Conservation (phyloP, 2,797 vertebrate genomes). For the Muscicapa comitata region DNA sequence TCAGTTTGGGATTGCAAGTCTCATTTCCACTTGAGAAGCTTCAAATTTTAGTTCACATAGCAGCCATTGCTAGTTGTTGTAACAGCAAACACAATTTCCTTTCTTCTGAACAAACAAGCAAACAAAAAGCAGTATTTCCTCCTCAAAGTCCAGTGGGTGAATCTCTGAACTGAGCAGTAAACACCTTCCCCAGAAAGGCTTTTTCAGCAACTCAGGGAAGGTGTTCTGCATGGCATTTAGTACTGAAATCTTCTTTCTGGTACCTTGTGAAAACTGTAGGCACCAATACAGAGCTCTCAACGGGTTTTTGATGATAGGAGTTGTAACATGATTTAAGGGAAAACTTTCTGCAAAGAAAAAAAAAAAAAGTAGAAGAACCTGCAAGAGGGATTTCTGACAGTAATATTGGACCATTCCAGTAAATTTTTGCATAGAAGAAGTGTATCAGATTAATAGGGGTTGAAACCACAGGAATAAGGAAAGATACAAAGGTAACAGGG, state of each 20-base stretch:
- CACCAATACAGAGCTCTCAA: neutral
- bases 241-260: neutral
- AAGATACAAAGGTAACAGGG: neutral
- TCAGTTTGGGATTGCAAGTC: neutral
- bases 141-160: neutral
- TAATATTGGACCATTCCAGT: neutral
- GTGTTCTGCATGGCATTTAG: neutral
- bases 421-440: neutral
- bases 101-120: neutral
- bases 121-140: neutral
- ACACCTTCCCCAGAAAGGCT: neutral
- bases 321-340: neutral
- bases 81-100: neutral
- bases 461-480: neutral
- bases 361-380: neutral
- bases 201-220: neutral
- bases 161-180: neutral
- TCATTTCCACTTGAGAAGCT: neutral
- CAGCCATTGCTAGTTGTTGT: neutral
- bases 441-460: rapidly evolving
- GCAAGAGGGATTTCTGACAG: neutral
- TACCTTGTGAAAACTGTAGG: neutral
- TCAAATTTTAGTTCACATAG: neutral
- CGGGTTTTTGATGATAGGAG: neutral
- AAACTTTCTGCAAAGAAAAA: neutral